Base-by-base conservation (phyloP, 2,888 invertebrate genomes). In the Anthophora plumipes region DNA sequence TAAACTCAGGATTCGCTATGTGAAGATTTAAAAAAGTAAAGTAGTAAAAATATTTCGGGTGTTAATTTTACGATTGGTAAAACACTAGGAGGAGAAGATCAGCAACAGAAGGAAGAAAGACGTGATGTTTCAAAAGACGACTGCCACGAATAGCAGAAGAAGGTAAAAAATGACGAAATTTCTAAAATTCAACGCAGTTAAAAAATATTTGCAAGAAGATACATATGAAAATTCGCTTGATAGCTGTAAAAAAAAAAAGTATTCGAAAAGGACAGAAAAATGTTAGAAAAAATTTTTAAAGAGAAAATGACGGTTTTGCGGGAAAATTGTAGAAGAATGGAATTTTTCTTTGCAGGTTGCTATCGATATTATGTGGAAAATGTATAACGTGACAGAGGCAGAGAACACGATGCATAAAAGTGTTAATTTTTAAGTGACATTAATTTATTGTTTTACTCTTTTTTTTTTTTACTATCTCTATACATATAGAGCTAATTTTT, bases 51-150 rank as follows among this genome's bases (percentile, higher is more conserved):
- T 64, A 54, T 5, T 11, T 12, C 12, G 14, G 1, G 9, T 22
- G 22, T 11, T 61, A 20, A 37, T 43, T 50, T 11, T 55, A 25
- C 22, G 25, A n/a, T 20, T 20, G 41, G 2, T 12, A 7, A 41
- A 31, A 63, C 2, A 55, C 4, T 41, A 90, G 90, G 84, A 82
- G 12, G 87, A 90, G 50, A 85, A 81, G 77, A 64, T 12, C 37
- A 68, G 55, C 6, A 87, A 84, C 6, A 85, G 70, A 14, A 83
- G 68, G 39, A 86, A 84, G 43, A 87, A 82, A 20, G 60, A 25
- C 0, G 41, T 5, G 3, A 9, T 43, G 0, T 22, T 48, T 5
- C 75, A 59, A 20, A 55, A n/a, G 60, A 50, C 9, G 39, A 74
- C 57, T 31, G n/a, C 11, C 11, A 20, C 12, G 5, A 71, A 3